Percentiles rank a stretch among this genome's conserved stretches.
These are phyloP conservation scores for Melieria omissa DNA, from an alignment of 2,888 invertebrate genomes.

Conservation along the genomic window DNA sequence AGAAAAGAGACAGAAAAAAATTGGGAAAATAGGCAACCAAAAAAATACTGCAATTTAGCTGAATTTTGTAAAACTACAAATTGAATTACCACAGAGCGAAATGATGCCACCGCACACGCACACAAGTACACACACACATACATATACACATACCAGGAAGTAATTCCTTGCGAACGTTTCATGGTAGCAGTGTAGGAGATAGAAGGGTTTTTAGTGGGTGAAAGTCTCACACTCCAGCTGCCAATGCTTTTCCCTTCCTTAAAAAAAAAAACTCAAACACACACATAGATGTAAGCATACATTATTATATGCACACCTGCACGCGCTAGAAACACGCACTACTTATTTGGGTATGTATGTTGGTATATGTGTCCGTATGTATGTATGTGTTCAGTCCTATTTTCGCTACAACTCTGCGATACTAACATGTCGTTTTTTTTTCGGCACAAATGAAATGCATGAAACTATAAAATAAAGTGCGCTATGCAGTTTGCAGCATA, in stretches of 20 bases:
- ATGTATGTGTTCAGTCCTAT: not conserved
- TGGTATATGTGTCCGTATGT: not conserved
- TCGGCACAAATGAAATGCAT: no score
- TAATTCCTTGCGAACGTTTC: not conserved
- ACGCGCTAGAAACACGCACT: not conserved
- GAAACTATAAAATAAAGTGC: no score
- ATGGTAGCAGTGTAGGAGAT: not conserved
- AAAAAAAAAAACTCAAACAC: not conserved
- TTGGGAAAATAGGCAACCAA: no score
- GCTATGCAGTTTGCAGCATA: no score
- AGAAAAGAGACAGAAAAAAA: no score
- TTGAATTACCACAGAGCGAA: not conserved
- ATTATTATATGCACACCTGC: not conserved
- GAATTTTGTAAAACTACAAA: no score
- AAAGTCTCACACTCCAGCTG: no score
- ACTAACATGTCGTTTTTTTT: no score
- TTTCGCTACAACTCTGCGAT: no score
- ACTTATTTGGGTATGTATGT: constrained; percentile 7
- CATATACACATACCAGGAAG: not conserved
- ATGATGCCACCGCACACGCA: not conserved
- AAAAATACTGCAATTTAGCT: no score
- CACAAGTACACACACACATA: not conserved
- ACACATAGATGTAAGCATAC: not conserved
- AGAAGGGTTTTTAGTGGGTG: not conserved
- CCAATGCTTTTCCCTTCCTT: not conserved